Percentiles rank a stretch among this genome's conserved stretches.
Evolutionary conservation across 2,888 invertebrate species (phyloP).

Genomic region (Ptychoptera contaminata): DNA sequence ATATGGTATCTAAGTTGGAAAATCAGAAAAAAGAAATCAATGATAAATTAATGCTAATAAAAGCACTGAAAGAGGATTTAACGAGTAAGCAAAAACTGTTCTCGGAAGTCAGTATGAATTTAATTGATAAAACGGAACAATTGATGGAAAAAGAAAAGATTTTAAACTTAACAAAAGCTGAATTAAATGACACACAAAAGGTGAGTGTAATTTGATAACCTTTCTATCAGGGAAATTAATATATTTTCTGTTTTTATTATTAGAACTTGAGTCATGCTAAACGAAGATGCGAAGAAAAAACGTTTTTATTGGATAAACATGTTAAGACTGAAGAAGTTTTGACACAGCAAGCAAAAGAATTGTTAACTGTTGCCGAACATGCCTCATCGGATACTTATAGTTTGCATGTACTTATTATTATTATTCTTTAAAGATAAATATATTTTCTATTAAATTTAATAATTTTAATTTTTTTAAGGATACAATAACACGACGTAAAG

Average conservation of each 20-base stretch:
- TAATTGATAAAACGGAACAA: constrained; percentile 33
- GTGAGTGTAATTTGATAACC: too few relatives aligned
- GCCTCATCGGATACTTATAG: too few relatives aligned
- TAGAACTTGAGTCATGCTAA: constrained; percentile 25
- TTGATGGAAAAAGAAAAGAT: constrained; percentile 34
- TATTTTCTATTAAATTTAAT: not conserved
- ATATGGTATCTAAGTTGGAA: constrained; percentile 47
- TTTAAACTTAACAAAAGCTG: constrained; percentile 34
- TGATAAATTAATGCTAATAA: constrained; percentile 47
- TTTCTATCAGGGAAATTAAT: not conserved
- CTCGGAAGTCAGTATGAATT: constrained; percentile 31
- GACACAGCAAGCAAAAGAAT: too few relatives aligned
- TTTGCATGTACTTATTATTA: constrained; percentile 53
- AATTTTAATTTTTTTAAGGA: constrained; percentile 12
- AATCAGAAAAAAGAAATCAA: constrained; percentile 51
- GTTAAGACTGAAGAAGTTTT: too few relatives aligned
- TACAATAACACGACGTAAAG: constrained; percentile 26
- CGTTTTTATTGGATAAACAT: too few relatives aligned
- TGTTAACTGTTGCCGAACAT: too few relatives aligned
- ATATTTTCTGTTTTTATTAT: not conserved
- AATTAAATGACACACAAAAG: constrained; percentile 26
- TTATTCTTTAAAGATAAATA: constrained; percentile 32
- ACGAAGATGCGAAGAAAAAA: too few relatives aligned
- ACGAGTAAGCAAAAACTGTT: constrained; percentile 42
- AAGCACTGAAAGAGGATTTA: constrained; percentile 50